These are phyloP conservation scores for Malurus elegans DNA, from an alignment of 2,113 vertebrate genomes.

Conservation along the genomic window DNA sequence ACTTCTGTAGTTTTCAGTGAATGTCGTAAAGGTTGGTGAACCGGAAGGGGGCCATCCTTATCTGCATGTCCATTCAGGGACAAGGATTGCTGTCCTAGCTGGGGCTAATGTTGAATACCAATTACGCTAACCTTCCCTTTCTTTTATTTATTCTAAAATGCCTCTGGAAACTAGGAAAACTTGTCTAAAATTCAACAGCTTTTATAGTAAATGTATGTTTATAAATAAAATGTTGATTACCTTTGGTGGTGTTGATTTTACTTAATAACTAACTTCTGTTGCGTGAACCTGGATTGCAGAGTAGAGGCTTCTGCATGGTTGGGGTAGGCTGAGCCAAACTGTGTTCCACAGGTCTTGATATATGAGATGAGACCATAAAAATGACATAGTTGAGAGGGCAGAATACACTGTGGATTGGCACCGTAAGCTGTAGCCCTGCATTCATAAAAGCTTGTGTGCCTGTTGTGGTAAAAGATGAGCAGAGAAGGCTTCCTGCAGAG, in stretches of 20 bases:
- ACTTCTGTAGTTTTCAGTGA: conserved; percentile 67
- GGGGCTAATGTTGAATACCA: conserved; percentile 68
- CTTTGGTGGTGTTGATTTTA: conserved; percentile 8
- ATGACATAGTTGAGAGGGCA: background rate
- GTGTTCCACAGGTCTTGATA: background rate
- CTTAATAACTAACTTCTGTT: background rate
- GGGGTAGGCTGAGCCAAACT: background rate
- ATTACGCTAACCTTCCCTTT: conserved; percentile 76
- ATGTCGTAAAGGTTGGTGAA: conserved; percentile 65
- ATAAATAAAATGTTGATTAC: conserved; percentile 95
- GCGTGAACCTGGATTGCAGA: background rate
- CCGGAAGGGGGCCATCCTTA: conserved; percentile 54
- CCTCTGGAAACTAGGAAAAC: conserved; percentile 84
- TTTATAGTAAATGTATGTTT: conserved; percentile 98
- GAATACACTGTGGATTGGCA: background rate
- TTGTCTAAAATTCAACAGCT: conserved; percentile 88
- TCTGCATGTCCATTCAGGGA: conserved; percentile 48
- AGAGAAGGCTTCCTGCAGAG: background rate
- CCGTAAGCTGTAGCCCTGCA: background rate
- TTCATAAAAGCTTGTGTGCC: background rate
- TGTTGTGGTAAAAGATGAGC: background rate
- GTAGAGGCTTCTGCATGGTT: background rate
- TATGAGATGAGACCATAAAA: background rate
- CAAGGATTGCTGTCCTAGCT: conserved; percentile 68
- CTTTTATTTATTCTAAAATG: conserved; percentile 97